Evolutionary conservation across 2,797 vertebrate genomes (phyloP).

Genomic region (Xenops minutus): DNA sequence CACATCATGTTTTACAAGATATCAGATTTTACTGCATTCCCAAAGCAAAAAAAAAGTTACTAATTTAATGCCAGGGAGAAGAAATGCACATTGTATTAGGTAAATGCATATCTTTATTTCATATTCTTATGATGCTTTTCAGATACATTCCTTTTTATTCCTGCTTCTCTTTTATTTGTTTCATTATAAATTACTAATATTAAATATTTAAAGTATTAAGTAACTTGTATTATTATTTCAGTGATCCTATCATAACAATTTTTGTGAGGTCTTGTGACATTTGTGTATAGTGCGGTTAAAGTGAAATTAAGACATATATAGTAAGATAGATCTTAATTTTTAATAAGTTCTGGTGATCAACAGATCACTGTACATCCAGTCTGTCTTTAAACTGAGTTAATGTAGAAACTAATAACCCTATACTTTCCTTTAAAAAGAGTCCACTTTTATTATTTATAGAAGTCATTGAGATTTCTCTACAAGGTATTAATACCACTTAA

Average conservation of each 20-base stretch:
- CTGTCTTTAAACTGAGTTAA: neutral
- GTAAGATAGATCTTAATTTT: neutral
- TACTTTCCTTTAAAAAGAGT: neutral
- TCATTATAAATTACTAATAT: neutral
- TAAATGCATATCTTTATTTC: neutral
- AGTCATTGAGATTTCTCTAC: neutral
- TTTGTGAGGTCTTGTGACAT: neutral
- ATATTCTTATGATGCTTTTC: neutral
- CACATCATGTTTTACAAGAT: neutral
- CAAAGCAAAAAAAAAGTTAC: neutral
- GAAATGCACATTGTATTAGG: neutral
- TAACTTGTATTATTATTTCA: neutral
- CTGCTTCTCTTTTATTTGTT: neutral
- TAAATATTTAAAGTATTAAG: neutral
- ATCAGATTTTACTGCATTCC: neutral
- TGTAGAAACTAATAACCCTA: neutral
- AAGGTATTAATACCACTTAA: neutral
- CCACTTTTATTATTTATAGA: neutral
- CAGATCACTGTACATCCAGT: neutral
- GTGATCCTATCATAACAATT: neutral
- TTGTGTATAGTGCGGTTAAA: neutral
- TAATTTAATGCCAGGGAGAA: neutral
- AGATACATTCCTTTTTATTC: neutral
- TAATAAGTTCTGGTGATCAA: neutral
- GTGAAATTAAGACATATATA: neutral